Percentiles rank a stretch among this genome's conserved stretches.
phyloP scores from a whole-genome alignment of 2,113 vertebrate species.

The Odontophorus gujanensis region DNA sequence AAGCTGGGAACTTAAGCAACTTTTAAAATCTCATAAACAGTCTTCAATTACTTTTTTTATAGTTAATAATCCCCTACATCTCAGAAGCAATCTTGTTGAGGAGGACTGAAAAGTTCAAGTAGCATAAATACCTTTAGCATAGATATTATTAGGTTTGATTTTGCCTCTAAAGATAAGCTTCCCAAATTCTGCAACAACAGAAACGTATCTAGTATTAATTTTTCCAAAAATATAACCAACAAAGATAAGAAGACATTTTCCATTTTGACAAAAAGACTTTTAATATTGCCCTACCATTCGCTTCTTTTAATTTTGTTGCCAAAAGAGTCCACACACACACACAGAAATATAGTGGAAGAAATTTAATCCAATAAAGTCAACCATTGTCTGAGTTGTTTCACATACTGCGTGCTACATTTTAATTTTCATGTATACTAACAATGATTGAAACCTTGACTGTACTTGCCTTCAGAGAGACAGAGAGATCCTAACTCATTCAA shows the following conservation, averaged over 20 bases:
- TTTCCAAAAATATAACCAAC: background rate
- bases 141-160: background rate
- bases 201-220: background rate
- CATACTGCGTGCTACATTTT: background rate
- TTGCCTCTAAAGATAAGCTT: background rate
- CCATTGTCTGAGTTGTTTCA: background rate
- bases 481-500: constrained; percentile 29
- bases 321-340: background rate
- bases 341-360: background rate
- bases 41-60: background rate
- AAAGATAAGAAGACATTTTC: background rate
- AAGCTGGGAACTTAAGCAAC: background rate
- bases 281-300: background rate
- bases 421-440: constrained; percentile 1
- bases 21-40: background rate
- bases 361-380: constrained; percentile 24
- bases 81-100: background rate
- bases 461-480: constrained; percentile 38
- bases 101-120: background rate
- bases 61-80: background rate
- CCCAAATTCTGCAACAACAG: background rate
- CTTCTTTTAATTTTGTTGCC: background rate
- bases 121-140: background rate
- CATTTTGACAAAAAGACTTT: background rate
- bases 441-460: constrained; percentile 54